phyloP scores from a whole-genome alignment of 1,140 invertebrate species.

The Polypedilum pembai region DNA sequence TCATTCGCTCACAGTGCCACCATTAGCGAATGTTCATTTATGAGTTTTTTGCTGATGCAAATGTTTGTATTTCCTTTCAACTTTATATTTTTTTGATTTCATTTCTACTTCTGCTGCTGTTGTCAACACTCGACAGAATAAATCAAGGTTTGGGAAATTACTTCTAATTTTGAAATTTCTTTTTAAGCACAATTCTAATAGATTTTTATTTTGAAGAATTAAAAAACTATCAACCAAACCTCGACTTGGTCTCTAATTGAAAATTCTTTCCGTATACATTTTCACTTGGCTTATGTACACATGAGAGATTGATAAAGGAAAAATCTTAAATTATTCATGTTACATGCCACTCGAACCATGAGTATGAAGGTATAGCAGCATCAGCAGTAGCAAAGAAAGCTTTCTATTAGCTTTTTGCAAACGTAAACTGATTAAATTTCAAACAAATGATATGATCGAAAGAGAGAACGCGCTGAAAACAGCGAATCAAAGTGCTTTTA shows the following conservation, averaged over 20 bases:
- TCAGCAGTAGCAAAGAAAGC: not conserved
- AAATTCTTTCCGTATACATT: too few relatives aligned
- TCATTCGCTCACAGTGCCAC: not conserved
- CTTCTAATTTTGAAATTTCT: too few relatives aligned
- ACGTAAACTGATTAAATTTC: conserved; percentile 8
- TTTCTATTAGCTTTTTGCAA: conserved; percentile 13
- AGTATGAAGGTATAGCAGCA: not conserved
- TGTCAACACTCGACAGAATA: too few relatives aligned
- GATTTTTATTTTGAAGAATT: too few relatives aligned
- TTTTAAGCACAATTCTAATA: too few relatives aligned
- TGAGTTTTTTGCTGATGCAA: conserved; percentile 3
- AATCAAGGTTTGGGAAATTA: too few relatives aligned
- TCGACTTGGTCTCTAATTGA: too few relatives aligned
- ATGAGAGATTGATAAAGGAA: not conserved
- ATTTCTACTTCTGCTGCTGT: too few relatives aligned
- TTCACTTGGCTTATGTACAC: not conserved
- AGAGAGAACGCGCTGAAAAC: not conserved
- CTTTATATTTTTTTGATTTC: not conserved
- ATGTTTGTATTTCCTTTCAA: conserved; percentile 15
- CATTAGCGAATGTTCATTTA: not conserved
- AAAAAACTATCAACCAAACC: too few relatives aligned
- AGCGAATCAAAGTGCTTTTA: not conserved
- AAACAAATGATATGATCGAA: not conserved
- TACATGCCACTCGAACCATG: not conserved
- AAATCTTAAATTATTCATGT: conserved; percentile 14